Base-by-base conservation (phyloP, 2,888 invertebrate species). In the Ophraella communa region DNA sequence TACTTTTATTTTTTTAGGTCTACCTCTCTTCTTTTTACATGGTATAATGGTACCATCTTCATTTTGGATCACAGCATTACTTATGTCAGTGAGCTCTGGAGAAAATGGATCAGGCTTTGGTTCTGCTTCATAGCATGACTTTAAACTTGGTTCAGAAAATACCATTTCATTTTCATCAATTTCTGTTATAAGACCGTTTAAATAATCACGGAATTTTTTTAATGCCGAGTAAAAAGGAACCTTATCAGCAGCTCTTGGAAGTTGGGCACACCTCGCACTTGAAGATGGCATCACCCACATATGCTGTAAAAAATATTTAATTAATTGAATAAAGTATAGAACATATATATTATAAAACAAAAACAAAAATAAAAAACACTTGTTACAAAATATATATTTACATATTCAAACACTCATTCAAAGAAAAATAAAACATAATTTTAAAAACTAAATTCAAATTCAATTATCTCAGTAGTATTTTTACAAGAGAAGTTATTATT, bases 271-370 rank as follows among this genome's bases (percentile, higher is more conserved):
- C 57, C 98, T 89, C 54, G 98, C 97, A 79, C 96, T 96, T 55
- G 97, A 97, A 59, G 97, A 98, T 70, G 98, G 98, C 97, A 98
- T 97, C 80, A 98, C 98, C 94, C 95, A 98, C 87, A 97, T 94
- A 82, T 94, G 92, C 96, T 97, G 86, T 11, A 85, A 85, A 18
- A 20, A 52, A 52, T 20, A 11, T 27, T 44, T 30, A 30, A 4
- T 23, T 18, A 21, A 55, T 23, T 42, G 11, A n/a, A n/a, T n/a
- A n/a, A n/a, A n/a, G n/a, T n/a, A n/a, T n/a, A n/a, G n/a, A n/a
- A n/a, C n/a, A n/a, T n/a, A n/a, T n/a, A n/a, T n/a, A n/a, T n/a
- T n/a, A n/a, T n/a, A n/a, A n/a, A n/a, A n/a, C n/a, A n/a, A n/a
- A n/a, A n/a, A n/a, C n/a, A n/a, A n/a, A n/a, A n/a, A n/a, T n/a